These are phyloP conservation scores for Tridacna gigas DNA, from an alignment of 2,888 invertebrate species.

Conservation along the genomic window DNA sequence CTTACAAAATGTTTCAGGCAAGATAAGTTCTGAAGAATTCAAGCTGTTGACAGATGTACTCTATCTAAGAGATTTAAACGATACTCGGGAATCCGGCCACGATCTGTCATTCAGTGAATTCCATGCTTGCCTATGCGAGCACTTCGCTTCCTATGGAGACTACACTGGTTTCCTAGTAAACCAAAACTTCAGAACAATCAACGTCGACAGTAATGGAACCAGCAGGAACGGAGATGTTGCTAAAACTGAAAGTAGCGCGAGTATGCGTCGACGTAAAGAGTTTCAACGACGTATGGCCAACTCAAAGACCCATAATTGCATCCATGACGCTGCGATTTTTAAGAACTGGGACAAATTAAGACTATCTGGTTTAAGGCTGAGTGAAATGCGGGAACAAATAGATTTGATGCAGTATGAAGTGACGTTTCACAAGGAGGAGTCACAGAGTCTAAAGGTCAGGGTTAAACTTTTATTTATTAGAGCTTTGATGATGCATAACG, in stretches of 20 bases:
- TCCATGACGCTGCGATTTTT: conserved; percentile 60
- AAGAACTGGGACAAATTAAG: conserved; percentile 65
- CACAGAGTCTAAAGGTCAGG: conserved; percentile 50
- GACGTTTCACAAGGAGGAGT: conserved; percentile 61
- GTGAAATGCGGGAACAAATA: conserved; percentile 62
- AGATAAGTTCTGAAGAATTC: conserved; percentile 56
- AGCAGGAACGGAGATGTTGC: conserved; percentile 28
- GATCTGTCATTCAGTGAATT: conserved; percentile 59
- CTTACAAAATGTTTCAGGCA: conserved; percentile 15
- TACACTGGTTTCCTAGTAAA: conserved; percentile 63
- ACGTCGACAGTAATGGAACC: conserved; percentile 36
- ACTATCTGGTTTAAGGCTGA: conserved; percentile 61
- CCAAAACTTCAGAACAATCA: conserved; percentile 58
- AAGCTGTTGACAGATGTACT: conserved; percentile 57
- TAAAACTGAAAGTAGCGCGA: conserved; percentile 20
- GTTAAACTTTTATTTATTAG: neutral
- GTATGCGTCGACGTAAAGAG: conserved; percentile 47
- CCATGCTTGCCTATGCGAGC: conserved; percentile 60
- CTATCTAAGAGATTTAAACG: conserved; percentile 46
- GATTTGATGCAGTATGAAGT: conserved; percentile 64
- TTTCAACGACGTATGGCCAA: conserved; percentile 59
- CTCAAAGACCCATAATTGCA: conserved; percentile 53
- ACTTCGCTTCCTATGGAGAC: conserved; percentile 64
- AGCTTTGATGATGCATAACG: neutral
- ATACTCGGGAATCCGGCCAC: conserved; percentile 1